phyloP scores from a whole-genome alignment of 2,888 invertebrate genomes.

The Vanessa cardui region DNA sequence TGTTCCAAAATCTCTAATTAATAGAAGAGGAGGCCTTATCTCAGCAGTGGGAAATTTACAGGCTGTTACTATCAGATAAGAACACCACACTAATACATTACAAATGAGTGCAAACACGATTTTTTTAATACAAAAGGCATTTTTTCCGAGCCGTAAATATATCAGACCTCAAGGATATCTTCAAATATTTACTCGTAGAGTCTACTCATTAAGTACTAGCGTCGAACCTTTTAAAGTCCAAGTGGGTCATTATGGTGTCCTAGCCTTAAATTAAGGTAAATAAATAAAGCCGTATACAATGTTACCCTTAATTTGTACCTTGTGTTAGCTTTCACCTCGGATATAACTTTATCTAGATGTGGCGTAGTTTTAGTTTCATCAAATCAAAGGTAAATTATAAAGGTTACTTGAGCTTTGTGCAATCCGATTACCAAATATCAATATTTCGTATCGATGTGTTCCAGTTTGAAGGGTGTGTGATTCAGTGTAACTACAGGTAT shows the following conservation, averaged over 20 bases:
- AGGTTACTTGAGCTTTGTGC: no score
- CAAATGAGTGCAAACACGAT: neutral
- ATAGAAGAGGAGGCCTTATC: no score
- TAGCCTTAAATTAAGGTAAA: conserved; percentile 67
- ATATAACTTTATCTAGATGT: conserved; percentile 28
- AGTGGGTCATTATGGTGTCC: conserved; percentile 59
- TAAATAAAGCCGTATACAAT: conserved; percentile 66
- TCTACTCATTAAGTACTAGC: conserved; percentile 43
- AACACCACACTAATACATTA: neutral
- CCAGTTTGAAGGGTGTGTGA: neutral
- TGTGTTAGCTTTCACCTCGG: conserved; percentile 49
- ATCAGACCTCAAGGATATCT: conserved; percentile 27
- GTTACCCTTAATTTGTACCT: conserved; percentile 68
- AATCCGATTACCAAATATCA: no score
- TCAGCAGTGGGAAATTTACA: no score
- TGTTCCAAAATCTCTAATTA: no score
- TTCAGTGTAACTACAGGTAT: no score
- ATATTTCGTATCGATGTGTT: neutral
- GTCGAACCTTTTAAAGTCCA: conserved; percentile 55
- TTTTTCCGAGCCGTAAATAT: conserved; percentile 24
- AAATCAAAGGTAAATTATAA: no score
- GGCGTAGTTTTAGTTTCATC: neutral
- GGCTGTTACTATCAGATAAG: no score
- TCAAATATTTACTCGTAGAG: conserved; percentile 32
- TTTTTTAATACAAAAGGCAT: conserved; percentile 19